These are phyloP conservation scores for Panthera tigris DNA, from an alignment of 2,113 vertebrate genomes.

Conservation along the genomic window DNA sequence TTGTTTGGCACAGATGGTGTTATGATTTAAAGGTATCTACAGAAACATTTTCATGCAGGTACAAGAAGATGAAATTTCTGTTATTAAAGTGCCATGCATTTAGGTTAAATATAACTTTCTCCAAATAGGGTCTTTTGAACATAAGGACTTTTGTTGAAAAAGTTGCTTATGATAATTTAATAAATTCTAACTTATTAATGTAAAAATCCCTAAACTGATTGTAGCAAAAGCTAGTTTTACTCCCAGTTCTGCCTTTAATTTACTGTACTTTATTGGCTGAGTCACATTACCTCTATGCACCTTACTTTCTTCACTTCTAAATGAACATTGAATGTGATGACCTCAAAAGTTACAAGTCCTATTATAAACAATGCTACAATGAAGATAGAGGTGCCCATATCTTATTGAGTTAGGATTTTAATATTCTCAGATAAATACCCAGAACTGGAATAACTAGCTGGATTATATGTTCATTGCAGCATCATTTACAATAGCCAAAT, in stretches of 20 bases:
- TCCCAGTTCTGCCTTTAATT: not conserved
- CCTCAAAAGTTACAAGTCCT: not conserved
- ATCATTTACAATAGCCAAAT: not conserved
- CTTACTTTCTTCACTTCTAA: constrained; percentile 1
- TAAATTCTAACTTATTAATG: not conserved
- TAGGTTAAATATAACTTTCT: not conserved
- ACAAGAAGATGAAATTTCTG: not conserved
- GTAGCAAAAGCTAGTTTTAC: not conserved
- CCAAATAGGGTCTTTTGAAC: not conserved
- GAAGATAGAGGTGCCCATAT: not conserved
- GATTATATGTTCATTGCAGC: not conserved
- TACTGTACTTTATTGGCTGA: not conserved
- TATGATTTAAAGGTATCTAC: not conserved
- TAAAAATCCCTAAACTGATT: not conserved
- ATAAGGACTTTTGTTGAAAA: not conserved
- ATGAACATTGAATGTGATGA: constrained; percentile 3
- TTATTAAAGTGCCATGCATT: not conserved
- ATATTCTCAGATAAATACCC: not conserved
- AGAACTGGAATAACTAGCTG: not conserved
- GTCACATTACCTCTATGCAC: not conserved
- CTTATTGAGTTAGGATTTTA: not conserved
- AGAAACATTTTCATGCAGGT: not conserved
- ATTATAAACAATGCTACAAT: not conserved
- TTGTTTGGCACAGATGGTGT: not conserved
- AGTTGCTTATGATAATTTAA: not conserved